A percentile compares a stretch with the other conserved stretches of the same genome.
phyloP scores from a whole-genome alignment of 2,113 vertebrate genomes.

The Trematocara nigrifrons region DNA sequence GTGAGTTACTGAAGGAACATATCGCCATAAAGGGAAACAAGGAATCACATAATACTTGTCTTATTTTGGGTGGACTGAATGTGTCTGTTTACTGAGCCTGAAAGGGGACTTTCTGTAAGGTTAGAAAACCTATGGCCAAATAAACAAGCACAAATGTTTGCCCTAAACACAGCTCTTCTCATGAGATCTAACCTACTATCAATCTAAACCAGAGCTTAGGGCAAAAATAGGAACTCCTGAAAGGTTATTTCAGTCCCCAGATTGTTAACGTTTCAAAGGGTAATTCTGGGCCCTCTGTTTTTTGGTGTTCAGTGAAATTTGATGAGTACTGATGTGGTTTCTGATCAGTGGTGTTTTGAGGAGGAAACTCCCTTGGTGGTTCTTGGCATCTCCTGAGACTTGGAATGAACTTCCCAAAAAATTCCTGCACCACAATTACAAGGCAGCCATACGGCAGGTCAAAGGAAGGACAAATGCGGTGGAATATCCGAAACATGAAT shows the following conservation, averaged over 20 bases:
- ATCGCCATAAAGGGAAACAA: neutral
- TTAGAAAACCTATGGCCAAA: neutral
- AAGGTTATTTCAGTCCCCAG: slow-evolving; percentile 46
- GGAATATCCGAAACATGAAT: slow-evolving; percentile 34
- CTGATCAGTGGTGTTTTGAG: slow-evolving; percentile 52
- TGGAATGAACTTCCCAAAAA: slow-evolving; percentile 46
- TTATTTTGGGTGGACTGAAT: neutral
- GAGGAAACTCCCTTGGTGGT: slow-evolving; percentile 70
- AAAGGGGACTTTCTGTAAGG: slow-evolving; percentile 26
- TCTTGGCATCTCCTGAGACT: slow-evolving; percentile 51
- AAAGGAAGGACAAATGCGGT: slow-evolving; percentile 53
- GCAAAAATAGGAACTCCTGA: slow-evolving; percentile 39
- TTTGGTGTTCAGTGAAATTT: slow-evolving; percentile 51
- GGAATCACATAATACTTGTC: neutral
- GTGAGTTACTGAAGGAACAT: neutral
- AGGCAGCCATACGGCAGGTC: slow-evolving; percentile 52
- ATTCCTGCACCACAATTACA: slow-evolving; percentile 55
- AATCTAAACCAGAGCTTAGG: slow-evolving; percentile 26
- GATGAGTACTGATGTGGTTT: slow-evolving; percentile 67
- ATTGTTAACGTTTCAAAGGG: slow-evolving; percentile 48
- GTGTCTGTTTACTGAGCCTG: slow-evolving; percentile 7
- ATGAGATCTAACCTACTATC: slow-evolving; percentile 29
- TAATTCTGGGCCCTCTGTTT: slow-evolving; percentile 54
- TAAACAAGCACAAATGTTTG: slow-evolving; percentile 35
- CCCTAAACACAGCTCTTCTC: slow-evolving; percentile 10